Evolutionary conservation across 2,113 vertebrate genomes (phyloP).

Genomic region (Todiramphus chloris): DNA sequence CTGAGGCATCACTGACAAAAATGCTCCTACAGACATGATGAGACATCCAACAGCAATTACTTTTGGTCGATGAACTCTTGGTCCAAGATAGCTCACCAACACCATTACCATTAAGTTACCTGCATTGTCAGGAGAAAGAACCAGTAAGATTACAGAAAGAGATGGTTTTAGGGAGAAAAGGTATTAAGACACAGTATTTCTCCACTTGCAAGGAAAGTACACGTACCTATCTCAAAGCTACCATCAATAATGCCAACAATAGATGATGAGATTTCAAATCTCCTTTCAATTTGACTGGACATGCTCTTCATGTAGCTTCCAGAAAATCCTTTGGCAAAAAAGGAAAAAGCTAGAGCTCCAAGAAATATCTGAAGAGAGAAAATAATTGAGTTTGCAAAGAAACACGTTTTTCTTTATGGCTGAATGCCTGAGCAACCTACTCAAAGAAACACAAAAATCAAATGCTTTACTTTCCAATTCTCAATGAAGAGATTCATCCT

Average conservation of each 20-base stretch:
- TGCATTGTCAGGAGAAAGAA: neutral
- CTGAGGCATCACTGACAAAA: constrained; percentile 65
- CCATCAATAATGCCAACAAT: constrained; percentile 72
- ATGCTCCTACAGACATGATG: constrained; percentile 62
- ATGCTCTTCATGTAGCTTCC: constrained; percentile 76
- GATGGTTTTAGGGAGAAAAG: neutral
- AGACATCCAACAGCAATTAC: constrained; percentile 62
- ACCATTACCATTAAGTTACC: constrained; percentile 71
- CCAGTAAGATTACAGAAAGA: neutral
- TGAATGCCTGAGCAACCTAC: neutral
- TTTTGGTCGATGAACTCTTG: constrained; percentile 68
- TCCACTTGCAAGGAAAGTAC: neutral
- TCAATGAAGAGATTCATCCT: neutral
- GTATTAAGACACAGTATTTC: neutral
- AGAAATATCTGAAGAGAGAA: constrained; percentile 72
- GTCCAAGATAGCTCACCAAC: constrained; percentile 71
- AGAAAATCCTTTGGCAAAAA: constrained; percentile 74
- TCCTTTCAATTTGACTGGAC: constrained; percentile 73
- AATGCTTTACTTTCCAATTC: neutral
- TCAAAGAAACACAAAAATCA: neutral
- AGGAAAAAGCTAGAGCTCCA: constrained; percentile 69
- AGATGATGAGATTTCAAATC: constrained; percentile 73
- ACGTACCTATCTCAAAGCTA: constrained; percentile 75
- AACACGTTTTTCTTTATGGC: neutral
- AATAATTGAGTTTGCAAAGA: neutral